Conservation (phyloP, 2,113 vertebrate genomes). For the Pelusios castaneus region DNA sequence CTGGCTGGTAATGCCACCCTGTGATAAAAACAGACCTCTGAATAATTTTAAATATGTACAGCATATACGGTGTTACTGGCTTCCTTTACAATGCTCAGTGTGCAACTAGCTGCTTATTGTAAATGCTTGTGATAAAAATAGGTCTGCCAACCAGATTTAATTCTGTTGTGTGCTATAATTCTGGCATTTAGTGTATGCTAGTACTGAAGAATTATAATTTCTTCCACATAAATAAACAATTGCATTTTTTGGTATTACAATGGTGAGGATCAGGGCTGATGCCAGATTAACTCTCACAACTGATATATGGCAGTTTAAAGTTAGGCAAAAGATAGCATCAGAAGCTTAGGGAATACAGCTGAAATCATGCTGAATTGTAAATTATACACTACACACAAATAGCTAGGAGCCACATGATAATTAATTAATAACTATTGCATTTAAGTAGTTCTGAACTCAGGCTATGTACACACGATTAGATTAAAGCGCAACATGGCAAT, state of each 20-base stretch:
- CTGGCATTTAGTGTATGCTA: not conserved
- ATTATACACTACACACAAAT: constrained; percentile 54
- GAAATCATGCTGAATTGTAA: constrained; percentile 54
- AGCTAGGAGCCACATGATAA: constrained; percentile 49
- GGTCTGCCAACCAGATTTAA: constrained; percentile 12
- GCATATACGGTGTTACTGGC: not conserved
- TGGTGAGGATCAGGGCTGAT: not conserved
- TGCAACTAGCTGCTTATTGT: constrained; percentile 13
- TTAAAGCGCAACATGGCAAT: no score
- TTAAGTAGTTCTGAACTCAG: constrained; percentile 57
- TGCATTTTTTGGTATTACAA: constrained; percentile 17
- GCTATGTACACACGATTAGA: no score
- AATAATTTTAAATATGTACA: constrained; percentile 32
- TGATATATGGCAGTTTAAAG: not conserved
- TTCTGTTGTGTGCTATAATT: not conserved
- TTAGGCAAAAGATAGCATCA: constrained; percentile 32
- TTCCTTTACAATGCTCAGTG: constrained; percentile 3
- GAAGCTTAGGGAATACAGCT: constrained; percentile 33
- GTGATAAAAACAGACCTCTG: constrained; percentile 20
- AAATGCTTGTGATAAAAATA: constrained; percentile 28
- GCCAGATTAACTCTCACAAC: constrained; percentile 18
- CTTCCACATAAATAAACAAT: constrained; percentile 20
- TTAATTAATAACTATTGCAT: constrained; percentile 69
- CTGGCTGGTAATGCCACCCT: not conserved
- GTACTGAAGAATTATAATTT: constrained; percentile 19